These are phyloP conservation scores for Dorcus hopei DNA, from an alignment of 2,888 invertebrate genomes.

Conservation along the genomic window DNA sequence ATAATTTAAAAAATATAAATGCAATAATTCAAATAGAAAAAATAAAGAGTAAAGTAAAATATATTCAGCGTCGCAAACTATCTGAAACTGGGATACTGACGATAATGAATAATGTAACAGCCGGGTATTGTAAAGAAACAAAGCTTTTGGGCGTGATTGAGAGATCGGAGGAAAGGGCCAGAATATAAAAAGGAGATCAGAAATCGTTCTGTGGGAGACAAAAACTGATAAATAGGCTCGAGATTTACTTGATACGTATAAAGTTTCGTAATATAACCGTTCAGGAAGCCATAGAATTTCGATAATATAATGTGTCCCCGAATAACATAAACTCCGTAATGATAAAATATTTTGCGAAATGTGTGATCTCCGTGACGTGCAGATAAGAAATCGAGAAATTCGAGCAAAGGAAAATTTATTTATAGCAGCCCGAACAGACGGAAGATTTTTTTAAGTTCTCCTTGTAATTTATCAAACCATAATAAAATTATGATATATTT, in stretches of 20 bases:
- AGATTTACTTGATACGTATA: conserved; percentile 38
- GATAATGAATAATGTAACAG: conserved; percentile 52
- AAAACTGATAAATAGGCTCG: conserved; percentile 50
- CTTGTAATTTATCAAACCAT: no score
- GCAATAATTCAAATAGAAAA: no score
- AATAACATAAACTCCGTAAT: no score
- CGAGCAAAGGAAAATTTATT: no score
- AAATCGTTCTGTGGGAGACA: conserved; percentile 50
- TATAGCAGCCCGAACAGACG: no score
- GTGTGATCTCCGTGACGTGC: not conserved
- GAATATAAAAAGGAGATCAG: conserved; percentile 53
- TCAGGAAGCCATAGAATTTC: no score
- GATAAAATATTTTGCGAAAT: not conserved
- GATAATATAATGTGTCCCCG: no score
- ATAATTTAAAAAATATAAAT: no score
- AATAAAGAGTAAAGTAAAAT: not conserved
- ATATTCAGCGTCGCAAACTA: conserved; percentile 14
- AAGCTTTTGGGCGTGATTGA: conserved; percentile 49
- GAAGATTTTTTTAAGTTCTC: no score
- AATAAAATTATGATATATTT: not conserved
- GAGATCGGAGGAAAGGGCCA: conserved; percentile 49
- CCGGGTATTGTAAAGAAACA: conserved; percentile 49
- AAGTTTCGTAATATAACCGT: not conserved
- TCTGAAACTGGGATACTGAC: conserved; percentile 20
- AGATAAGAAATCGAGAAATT: not conserved